Evolutionary conservation across 2,888 invertebrate genomes (phyloP).

Genomic region (Rotaria macrura): DNA sequence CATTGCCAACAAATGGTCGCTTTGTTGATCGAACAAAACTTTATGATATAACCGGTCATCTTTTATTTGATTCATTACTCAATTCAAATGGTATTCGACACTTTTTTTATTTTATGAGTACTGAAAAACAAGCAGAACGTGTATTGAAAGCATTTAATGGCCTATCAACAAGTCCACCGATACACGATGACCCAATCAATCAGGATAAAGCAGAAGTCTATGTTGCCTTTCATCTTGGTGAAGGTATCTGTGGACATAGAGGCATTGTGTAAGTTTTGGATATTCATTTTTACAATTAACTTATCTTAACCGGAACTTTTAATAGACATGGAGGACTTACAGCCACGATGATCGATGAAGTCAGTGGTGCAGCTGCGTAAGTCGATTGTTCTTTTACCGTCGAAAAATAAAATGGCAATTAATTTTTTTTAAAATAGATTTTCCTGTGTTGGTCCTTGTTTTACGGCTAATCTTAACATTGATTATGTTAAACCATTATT

Average conservation of each 20-base stretch:
- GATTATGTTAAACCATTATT: background rate
- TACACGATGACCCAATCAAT: background rate
- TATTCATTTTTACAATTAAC: no score
- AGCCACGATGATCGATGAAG: conserved; percentile 1
- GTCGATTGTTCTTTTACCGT: background rate
- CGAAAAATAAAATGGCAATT: no score
- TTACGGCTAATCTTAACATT: conserved; percentile 9
- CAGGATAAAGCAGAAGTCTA: background rate
- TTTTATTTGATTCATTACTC: background rate
- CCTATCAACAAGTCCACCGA: background rate
- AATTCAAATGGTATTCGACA: conserved; percentile 18
- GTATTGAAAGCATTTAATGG: background rate
- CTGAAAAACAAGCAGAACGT: background rate
- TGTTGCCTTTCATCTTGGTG: background rate
- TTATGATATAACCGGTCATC: conserved; percentile 1
- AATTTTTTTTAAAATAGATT: background rate
- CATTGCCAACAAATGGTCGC: background rate
- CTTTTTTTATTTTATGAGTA: background rate
- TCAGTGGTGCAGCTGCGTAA: background rate
- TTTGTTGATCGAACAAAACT: conserved; percentile 11
- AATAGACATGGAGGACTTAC: conserved; percentile 5
- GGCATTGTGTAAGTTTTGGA: background rate
- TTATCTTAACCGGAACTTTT: background rate
- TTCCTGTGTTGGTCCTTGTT: background rate
- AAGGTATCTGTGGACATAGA: background rate